Base-by-base conservation (phyloP, 2,797 vertebrate genomes). In the Ataeniobius toweri region DNA sequence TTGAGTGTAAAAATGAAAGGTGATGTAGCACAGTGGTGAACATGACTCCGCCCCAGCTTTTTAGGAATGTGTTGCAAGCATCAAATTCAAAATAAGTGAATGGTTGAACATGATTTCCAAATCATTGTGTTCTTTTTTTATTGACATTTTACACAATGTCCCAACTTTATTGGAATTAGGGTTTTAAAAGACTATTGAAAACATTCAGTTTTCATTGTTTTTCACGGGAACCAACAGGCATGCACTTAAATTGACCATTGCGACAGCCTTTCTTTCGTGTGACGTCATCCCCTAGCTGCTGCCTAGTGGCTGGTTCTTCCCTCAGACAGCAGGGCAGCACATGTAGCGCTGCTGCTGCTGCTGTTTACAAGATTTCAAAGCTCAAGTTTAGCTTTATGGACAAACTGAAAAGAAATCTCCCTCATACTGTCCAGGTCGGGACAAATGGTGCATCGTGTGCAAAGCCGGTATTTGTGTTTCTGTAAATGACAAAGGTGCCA, bases 291-390 rank as follows among this genome's bases (percentile, higher is more conserved):
- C 22, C 8, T 26, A 31, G 70, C 8, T 51, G 26, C 48, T 36
- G 5, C 2, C n/a, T 51, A 51, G 24, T 71, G 46, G 50, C 26
- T 55, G 70, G 70, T 36, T 53, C 28, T 1, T 22, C 26, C 22
- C 68, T 8, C 18, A 72, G 28, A 36, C 61, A 22, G 63, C 48
- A 0, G 26, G 20, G 70, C 48, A 36, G 16, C 14, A 7, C 28
- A 59, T 31, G 7, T 31, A 65, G 8, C 31, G n/a, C 44, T n/a
- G 14, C 63, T 41, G 63, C 59, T 61, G 28, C 28, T 61, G 65
- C 65, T 68, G 39, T n/a, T 68, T n/a, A n/a, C 10, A 68, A 68
- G 65, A 68, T n/a, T 22, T 68, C 18, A 26, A 58, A 59, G 55
- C 3, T 3, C 24, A 74, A 61, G n/a, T 74, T 56, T 10, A 46